Conservation (phyloP, 2,888 invertebrate genomes). For the Iselma pallidipennis region DNA sequence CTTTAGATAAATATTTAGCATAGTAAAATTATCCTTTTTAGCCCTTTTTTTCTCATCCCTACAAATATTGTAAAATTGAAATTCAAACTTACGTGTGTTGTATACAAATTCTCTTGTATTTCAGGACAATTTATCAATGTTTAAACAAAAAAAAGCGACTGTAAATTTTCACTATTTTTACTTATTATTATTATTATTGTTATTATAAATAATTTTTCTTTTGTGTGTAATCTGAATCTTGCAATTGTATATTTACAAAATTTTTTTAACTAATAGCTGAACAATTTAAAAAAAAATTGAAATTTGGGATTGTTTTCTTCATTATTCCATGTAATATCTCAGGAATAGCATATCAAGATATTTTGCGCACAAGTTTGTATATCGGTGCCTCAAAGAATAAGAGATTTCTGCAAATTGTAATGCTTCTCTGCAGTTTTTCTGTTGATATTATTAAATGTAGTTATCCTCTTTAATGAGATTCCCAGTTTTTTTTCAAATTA, state of each 20-base stretch:
- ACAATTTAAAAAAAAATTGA: neutral
- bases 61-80: too few species aligned
- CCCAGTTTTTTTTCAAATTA: slow-evolving; percentile 18
- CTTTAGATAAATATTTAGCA: neutral
- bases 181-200: too few species aligned
- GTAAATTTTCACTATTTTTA: neutral
- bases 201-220: too few species aligned
- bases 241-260: neutral
- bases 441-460: slow-evolving; percentile 23
- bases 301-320: neutral
- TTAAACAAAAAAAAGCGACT: neutral
- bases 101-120: neutral
- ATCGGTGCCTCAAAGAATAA: slow-evolving; percentile 25
- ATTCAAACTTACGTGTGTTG: too few species aligned
- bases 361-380: slow-evolving; percentile 28
- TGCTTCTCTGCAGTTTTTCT: slow-evolving; percentile 17
- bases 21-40: neutral
- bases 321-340: slow-evolving; percentile 26
- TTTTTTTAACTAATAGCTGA: neutral
- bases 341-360: slow-evolving; percentile 34
- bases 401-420: slow-evolving; percentile 5
- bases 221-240: too few species aligned
- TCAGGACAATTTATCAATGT: neutral
- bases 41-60: too few species aligned
- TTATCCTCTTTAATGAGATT: slow-evolving; percentile 37